Conservation (phyloP, 1,140 invertebrate species). For the Diorhabda sublineata region DNA sequence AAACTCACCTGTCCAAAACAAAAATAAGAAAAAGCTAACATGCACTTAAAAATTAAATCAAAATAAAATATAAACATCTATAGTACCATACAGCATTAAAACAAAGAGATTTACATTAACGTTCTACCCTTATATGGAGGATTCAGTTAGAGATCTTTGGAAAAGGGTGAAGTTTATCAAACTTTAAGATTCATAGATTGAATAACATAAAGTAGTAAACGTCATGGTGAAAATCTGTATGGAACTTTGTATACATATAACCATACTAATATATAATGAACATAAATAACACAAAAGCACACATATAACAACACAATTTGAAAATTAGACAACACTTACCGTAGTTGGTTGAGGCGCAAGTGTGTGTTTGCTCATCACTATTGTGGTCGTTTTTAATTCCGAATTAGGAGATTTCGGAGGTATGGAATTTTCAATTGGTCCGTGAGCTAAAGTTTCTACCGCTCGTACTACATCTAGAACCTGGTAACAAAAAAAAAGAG, state of each 20-base stretch:
- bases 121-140: no score
- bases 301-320: neutral
- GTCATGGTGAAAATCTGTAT: no score
- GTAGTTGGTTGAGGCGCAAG: conserved; percentile 59
- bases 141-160: no score
- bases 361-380: conserved; percentile 90
- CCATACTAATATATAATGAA: no score
- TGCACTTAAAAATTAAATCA: no score
- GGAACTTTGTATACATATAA: no score
- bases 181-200: no score
- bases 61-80: no score
- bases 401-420: conserved; percentile 73
- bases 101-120: no score
- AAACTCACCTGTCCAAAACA: neutral
- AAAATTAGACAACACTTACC: conserved; percentile 49
- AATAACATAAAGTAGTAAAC: no score
- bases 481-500: conserved; percentile 10
- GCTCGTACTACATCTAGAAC: conserved; percentile 85
- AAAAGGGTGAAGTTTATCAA: no score
- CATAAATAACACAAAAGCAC: conserved; percentile 1
- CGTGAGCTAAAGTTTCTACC: conserved; percentile 72
- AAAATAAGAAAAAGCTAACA: neutral
- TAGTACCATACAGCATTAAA: no score
- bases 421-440: conserved; percentile 55
- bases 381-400: conserved; percentile 85